These are phyloP conservation scores for Microhierax caerulescens DNA, from an alignment of 2,797 vertebrate genomes.

Conservation along the genomic window DNA sequence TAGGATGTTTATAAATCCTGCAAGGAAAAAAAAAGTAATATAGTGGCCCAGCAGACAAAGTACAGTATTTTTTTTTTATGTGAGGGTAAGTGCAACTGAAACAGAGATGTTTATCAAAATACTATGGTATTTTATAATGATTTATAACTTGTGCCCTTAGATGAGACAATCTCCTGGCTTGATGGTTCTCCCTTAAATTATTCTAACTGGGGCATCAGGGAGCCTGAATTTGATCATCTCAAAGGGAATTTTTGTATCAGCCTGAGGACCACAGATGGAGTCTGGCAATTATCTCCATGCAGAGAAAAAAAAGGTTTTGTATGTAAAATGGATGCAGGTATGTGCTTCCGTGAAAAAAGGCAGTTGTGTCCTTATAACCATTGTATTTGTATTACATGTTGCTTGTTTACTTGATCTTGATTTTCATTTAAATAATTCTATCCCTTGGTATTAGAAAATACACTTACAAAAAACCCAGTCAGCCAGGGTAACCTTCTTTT, in stretches of 20 bases:
- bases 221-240: conserved; percentile 76
- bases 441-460: not conserved
- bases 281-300: conserved; percentile 85
- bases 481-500: not conserved
- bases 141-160: conserved; percentile 65
- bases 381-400: too few species aligned
- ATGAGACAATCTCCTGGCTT: conserved; percentile 81
- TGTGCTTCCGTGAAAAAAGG: not conserved
- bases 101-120: not conserved
- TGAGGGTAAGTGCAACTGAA: not conserved
- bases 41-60: not conserved
- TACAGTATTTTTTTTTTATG: not conserved
- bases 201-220: conserved; percentile 86
- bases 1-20: not conserved
- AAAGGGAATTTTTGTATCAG: conserved; percentile 80
- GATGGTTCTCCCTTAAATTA: conserved; percentile 84
- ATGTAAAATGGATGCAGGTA: conserved; percentile 88
- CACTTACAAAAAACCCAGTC: not conserved
- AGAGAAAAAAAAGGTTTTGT: conserved; percentile 83
- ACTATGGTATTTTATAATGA: not conserved
- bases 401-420: not conserved
- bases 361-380: not conserved
- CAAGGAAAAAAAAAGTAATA: not conserved
- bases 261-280: conserved; percentile 78
- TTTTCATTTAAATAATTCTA: not conserved